Conservation (phyloP, 2,888 invertebrate species). For the Cerceris ruficornis region DNA sequence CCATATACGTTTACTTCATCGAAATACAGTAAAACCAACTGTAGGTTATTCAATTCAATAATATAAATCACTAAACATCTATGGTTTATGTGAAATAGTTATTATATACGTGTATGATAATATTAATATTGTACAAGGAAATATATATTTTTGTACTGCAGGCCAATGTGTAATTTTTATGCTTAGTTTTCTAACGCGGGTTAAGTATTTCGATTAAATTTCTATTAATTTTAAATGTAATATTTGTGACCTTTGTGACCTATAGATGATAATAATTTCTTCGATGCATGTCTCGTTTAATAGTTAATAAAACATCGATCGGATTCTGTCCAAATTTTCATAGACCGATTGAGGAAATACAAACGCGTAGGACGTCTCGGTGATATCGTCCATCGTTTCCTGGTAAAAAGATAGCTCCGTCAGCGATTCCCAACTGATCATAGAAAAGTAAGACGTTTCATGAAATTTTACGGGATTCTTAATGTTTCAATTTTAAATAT, state of each 20-base stretch:
- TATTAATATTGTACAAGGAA: not conserved
- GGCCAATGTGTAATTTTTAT: not conserved
- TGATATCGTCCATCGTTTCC: constrained; percentile 72
- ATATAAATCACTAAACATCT: too few relatives aligned
- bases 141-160: constrained; percentile 22
- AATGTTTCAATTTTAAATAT: not conserved
- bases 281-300: too few relatives aligned
- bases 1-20: too few relatives aligned
- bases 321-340: not conserved
- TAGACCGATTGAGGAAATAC: constrained; percentile 17
- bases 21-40: too few relatives aligned
- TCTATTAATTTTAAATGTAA: too few relatives aligned
- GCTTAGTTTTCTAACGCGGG: not conserved
- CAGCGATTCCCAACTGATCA: constrained; percentile 6
- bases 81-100: not conserved
- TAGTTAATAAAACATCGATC: too few relatives aligned
- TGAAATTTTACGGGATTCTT: not conserved
- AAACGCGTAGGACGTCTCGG: constrained; percentile 17
- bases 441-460: not conserved
- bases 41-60: too few relatives aligned
- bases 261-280: too few relatives aligned
- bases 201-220: too few relatives aligned
- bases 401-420: constrained; percentile 73
- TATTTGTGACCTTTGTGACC: too few relatives aligned
- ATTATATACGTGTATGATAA: not conserved